Evolutionary conservation across 2,113 vertebrate genomes (phyloP).

Genomic region (Dendropsophus ebraccatus): DNA sequence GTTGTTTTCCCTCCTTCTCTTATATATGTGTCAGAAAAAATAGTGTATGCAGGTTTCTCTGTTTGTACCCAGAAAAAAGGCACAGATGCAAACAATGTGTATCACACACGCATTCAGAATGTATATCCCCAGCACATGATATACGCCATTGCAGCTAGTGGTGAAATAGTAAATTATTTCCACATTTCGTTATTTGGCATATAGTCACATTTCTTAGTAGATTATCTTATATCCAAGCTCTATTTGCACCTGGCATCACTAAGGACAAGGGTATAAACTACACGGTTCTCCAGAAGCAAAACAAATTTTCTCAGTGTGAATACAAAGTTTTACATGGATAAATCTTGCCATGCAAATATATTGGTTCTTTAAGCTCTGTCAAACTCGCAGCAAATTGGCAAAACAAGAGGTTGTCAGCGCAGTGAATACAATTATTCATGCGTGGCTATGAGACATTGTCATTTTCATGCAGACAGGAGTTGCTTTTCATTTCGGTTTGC

Average conservation of each 20-base stretch:
- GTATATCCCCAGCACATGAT: background rate
- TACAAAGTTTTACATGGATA: background rate
- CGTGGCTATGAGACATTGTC: background rate
- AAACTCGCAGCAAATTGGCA: background rate
- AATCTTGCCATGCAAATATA: slow-evolving; percentile 3
- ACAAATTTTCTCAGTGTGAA: background rate
- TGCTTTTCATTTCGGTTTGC: background rate
- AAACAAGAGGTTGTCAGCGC: background rate
- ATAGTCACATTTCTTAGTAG: background rate
- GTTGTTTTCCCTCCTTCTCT: too few species aligned
- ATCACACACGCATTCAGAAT: background rate
- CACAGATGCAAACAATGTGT: background rate
- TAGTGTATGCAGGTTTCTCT: too few species aligned
- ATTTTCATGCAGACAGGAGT: background rate
- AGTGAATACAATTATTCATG: background rate
- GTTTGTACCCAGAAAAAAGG: too few species aligned
- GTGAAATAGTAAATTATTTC: background rate
- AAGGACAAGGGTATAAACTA: background rate
- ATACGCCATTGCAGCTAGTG: background rate
- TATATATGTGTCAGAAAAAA: background rate
- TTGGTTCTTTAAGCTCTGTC: background rate
- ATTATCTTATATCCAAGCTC: background rate
- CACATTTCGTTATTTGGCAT: background rate
- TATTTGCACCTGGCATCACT: background rate
- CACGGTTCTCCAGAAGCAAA: background rate